Base-by-base conservation (phyloP, 2,888 invertebrate species). In the Sesia bembeciformis region DNA sequence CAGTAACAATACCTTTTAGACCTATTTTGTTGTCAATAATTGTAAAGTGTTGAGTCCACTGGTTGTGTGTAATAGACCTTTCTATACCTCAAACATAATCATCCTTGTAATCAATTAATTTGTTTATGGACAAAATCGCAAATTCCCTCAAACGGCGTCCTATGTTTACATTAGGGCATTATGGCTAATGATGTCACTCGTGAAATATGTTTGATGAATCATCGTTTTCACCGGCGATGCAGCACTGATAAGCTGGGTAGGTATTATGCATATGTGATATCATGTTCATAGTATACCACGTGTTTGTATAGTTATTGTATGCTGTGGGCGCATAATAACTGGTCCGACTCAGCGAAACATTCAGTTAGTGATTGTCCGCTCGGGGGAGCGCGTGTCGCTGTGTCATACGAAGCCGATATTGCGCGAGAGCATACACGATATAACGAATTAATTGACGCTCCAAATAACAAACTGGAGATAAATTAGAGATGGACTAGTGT, bases 261-360 rank as follows among this genome's bases (percentile, higher is more conserved):
- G 68, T 73, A 70, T 73, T 69, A 72, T 75, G 75, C 76, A 73
- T 75, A 76, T 71, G 74, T 74, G 76, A 77, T 81, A 81, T 70
- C 75, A 70, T 68, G 64, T 40, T 52, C 40, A n/a, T 40, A 5
- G 52, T 46, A 64, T 63, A 78, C 81, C 88, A 89, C 87, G 88
- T 89, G 87, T 78, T 78, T 65, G 76, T 75, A 72, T 74, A 81
- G 76, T 78, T 84, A 81, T 84, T 79, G 84, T 78, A 76, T 74
- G 73, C 79, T 71, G 84, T 85, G 84, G 84, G 83, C 84, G 87
- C 87, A 87, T 87, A 83, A 87, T 87, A 88, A 88, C 86, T 84
- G 84, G 80, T 80, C 74, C 81, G 81, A 61, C 73, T 62, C 72
- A 64, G 69, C 69, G 64, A 66, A 74, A 73, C 81, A 81, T 76